A percentile compares a stretch with the other conserved stretches of the same genome.
Conservation (phyloP, 1,140 invertebrate species). For the Drosophila rufa region DNA sequence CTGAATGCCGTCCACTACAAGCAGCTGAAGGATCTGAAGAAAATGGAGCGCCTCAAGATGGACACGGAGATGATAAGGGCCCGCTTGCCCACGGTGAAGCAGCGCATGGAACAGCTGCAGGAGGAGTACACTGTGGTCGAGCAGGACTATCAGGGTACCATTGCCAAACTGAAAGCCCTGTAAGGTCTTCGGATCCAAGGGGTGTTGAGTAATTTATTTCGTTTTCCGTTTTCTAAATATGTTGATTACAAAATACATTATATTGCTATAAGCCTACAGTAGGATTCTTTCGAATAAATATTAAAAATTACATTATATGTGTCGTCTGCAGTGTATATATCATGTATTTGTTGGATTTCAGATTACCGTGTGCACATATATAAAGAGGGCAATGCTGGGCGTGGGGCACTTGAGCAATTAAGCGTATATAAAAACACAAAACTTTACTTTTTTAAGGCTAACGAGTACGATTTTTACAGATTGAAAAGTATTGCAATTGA, state of each 20-base stretch:
- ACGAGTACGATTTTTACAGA: conserved; percentile 59
- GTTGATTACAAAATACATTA: conserved; percentile 82
- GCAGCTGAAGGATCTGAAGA: conserved; percentile 77
- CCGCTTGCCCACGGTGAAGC: conserved; percentile 69
- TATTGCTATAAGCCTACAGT: conserved; percentile 77
- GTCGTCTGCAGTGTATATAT: conserved; percentile 26
- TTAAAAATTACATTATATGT: conserved; percentile 56
- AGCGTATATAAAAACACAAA: conserved; percentile 50
- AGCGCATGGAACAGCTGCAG: conserved; percentile 80
- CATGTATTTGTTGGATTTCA: conserved; percentile 41
- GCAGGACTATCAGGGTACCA: conserved; percentile 70
- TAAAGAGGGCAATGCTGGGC: conserved; percentile 37
- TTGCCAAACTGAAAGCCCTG: conserved; percentile 70
- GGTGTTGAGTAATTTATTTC: conserved; percentile 79
- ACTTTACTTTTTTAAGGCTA: conserved; percentile 19
- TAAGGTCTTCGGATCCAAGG: conserved; percentile 24
- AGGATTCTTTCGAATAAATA: conserved; percentile 74
- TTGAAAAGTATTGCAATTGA: conserved; percentile 43
- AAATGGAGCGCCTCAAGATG: conserved; percentile 79
- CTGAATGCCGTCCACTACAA: conserved; percentile 88
- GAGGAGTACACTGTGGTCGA: conserved; percentile 78
- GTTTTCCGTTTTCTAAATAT: conserved; percentile 69
- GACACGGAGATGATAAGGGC: conserved; percentile 75
- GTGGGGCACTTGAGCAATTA: conserved; percentile 65
- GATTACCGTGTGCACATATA: conserved; percentile 38